Base-by-base conservation (phyloP, 2,888 invertebrate genomes). In the Drosophila dives region DNA sequence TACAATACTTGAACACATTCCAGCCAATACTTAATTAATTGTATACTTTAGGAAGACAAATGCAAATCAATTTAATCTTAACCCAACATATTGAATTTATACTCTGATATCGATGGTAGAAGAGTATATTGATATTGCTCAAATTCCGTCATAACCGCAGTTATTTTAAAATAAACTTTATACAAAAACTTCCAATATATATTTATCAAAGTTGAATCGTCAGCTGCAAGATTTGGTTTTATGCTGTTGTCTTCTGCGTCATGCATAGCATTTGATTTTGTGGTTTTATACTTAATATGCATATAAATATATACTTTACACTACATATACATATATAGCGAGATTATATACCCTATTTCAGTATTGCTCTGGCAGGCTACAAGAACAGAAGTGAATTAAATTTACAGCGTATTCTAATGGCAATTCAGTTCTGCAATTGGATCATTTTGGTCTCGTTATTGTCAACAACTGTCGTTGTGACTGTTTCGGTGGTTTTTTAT, bases 21-120 rank as follows among this genome's bases (percentile, higher is more conserved):
- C 34, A 15, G 34, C 53, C 50, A 26, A 26, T n/a, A 11, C 11
- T 6, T 34, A 15, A 33, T 48, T 8, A 17, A 11, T 40, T 33
- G 29, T n/a, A 12, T 29, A 15, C 4, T 38, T 42, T 3, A 2
- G 45, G 12, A 45, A 20, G 20, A 45, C 12, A 45, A 20, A 1
- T 32, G 54, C 56, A 62, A 64, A 60, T 63, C 54, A 66, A 65
- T 68, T 58, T 49, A 26, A 63, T n/a, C 38, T 60, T 53, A 50
- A 32, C 17, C 54, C 53, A 33, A 51, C 40, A 60, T 60, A 53
- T 45, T 20, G 4, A 29, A 17, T 26, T 26, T 26, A 17, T 42
- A 12, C 20, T 12, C 29, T 4, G n/a, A 7, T 20, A 23, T 23
- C 11, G 17, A 12, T 1, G 3, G 12, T 12, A 45, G 3, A 45